These are phyloP conservation scores for Karalla daura DNA, from an alignment of 2,797 vertebrate genomes.

Conservation along the genomic window DNA sequence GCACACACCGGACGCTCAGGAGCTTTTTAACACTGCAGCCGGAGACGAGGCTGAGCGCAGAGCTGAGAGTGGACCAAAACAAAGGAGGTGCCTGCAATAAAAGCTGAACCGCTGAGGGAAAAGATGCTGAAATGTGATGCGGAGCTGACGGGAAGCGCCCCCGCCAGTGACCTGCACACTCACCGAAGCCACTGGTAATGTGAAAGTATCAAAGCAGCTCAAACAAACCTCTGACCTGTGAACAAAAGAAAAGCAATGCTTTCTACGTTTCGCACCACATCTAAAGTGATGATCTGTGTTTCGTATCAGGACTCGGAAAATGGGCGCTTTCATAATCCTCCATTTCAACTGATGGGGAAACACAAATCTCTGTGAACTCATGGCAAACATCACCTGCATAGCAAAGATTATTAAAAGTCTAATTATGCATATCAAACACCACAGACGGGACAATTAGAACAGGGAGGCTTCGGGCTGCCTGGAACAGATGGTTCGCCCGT, in stretches of 20 bases:
- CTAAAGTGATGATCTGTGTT: neutral
- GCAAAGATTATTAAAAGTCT: constrained; percentile 84
- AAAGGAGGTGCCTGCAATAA: neutral
- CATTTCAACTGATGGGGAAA: constrained; percentile 27
- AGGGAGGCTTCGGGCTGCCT: constrained; percentile 66
- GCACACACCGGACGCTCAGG: neutral
- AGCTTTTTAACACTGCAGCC: neutral
- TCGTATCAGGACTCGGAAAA: neutral
- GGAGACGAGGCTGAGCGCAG: neutral
- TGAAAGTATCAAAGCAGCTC: neutral
- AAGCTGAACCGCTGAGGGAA: neutral
- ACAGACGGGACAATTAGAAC: constrained; percentile 79
- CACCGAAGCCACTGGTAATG: neutral
- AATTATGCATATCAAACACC: constrained; percentile 82
- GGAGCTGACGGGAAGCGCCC: too few species aligned
- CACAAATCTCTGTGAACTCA: constrained; percentile 54
- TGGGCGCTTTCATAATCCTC: constrained; percentile 27
- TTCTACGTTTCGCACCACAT: neutral
- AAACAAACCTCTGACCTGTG: neutral
- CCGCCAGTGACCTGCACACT: neutral
- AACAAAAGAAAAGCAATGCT: neutral
- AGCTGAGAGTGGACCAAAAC: neutral
- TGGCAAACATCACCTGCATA: constrained; percentile 76
- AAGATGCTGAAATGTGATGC: neutral
- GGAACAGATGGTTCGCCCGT: constrained; percentile 76